These are phyloP conservation scores for Excalfactoria chinensis DNA, from an alignment of 2,113 vertebrate genomes.

Conservation along the genomic window DNA sequence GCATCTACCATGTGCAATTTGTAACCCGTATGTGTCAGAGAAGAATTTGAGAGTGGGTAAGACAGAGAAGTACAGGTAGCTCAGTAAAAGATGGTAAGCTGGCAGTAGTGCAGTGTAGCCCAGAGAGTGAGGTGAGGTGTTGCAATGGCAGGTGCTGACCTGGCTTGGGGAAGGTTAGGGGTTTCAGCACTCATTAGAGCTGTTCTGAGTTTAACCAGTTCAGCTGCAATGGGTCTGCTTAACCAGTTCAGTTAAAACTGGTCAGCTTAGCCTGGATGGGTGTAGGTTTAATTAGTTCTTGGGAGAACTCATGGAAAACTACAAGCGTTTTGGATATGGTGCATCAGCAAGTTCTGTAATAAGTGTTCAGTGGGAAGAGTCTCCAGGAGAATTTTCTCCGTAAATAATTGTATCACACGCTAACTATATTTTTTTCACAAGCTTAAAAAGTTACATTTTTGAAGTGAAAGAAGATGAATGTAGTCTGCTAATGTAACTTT, in stretches of 20 bases:
- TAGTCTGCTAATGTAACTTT: neutral
- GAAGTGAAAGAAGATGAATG: neutral
- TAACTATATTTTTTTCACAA: neutral
- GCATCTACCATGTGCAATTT: fast-evolving
- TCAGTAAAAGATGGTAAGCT: neutral
- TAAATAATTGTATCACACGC: neutral
- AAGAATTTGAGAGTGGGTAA: neutral
- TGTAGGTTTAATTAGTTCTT: neutral
- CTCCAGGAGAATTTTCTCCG: neutral
- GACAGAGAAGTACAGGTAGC: neutral
- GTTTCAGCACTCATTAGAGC: neutral
- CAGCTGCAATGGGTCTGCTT: neutral
- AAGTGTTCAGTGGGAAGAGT: neutral
- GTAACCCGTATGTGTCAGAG: neutral
- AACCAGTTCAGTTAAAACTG: neutral
- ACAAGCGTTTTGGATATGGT: neutral
- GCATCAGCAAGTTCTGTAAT: neutral
- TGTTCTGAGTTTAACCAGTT: neutral
- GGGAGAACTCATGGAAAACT: neutral
- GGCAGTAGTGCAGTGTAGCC: neutral
- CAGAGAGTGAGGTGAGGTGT: neutral
- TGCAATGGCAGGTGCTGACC: neutral
- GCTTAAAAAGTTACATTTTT: neutral
- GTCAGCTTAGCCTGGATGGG: neutral
- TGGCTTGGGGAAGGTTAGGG: neutral